Evolutionary conservation across 1,140 invertebrate genomes (phyloP).

Genomic region (Aphidius ervi): DNA sequence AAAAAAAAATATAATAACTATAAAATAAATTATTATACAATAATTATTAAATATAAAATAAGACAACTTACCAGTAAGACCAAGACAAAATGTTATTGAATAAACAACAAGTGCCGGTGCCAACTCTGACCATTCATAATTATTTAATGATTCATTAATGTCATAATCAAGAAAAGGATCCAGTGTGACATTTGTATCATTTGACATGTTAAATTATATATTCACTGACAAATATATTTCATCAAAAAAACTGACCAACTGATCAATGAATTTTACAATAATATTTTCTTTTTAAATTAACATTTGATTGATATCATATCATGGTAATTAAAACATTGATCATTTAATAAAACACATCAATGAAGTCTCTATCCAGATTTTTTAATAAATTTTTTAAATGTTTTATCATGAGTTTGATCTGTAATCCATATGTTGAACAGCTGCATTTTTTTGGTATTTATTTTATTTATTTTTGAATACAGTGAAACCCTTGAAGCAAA

Average conservation of each 20-base stretch:
- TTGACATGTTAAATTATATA: constrained; percentile 20
- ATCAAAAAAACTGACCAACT: background rate
- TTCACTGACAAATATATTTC: background rate
- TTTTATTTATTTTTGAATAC: too few species aligned
- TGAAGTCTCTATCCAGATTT: too few species aligned
- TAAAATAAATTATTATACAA: background rate
- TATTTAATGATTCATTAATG: constrained; percentile 40
- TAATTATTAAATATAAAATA: constrained; percentile 3
- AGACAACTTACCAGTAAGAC: constrained; percentile 57
- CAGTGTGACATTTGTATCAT: constrained; percentile 30
- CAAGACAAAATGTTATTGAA: constrained; percentile 60
- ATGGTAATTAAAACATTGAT: too few species aligned
- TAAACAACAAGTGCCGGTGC: constrained; percentile 62
- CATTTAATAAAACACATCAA: too few species aligned
- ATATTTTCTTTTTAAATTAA: background rate
- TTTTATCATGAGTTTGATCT: too few species aligned
- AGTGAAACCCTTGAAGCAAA: too few species aligned
- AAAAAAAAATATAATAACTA: constrained; percentile 17
- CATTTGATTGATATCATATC: too few species aligned
- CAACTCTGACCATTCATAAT: constrained; percentile 57
- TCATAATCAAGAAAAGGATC: constrained; percentile 47
- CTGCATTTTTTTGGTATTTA: too few species aligned
- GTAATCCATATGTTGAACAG: too few species aligned
- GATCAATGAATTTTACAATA: background rate
- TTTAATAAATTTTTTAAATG: too few species aligned